Evolutionary conservation across 2,797 vertebrate genomes (phyloP).

Genomic region (Eulemur mongoz): DNA sequence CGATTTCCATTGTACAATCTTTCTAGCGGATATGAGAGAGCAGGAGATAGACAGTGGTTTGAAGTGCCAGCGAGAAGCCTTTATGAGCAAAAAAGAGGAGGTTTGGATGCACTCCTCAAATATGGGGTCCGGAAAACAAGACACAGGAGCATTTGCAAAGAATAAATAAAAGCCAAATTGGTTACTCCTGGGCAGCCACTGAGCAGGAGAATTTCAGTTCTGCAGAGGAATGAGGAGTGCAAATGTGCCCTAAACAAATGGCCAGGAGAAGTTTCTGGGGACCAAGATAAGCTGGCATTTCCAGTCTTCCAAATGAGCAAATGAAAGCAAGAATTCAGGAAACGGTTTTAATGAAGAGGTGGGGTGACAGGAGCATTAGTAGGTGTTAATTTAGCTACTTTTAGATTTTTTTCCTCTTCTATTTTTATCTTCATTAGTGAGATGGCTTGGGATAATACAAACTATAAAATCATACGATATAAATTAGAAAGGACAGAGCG

Average conservation of each 20-base stretch:
- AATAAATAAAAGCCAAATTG: neutral
- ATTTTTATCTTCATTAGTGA: neutral
- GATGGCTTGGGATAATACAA: neutral
- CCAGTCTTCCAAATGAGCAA: neutral
- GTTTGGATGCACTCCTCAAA: constrained; percentile 55
- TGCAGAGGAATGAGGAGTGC: neutral
- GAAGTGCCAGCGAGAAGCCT: constrained; percentile 42
- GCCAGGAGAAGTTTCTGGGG: fast-evolving
- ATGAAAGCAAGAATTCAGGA: neutral
- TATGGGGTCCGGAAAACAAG: constrained; percentile 30
- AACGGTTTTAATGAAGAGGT: neutral
- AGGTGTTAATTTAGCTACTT: neutral
- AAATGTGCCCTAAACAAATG: neutral
- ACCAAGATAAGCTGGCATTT: neutral
- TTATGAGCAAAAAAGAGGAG: constrained; percentile 57
- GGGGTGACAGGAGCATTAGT: neutral
- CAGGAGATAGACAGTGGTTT: constrained; percentile 61
- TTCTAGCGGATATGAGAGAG: constrained; percentile 52
- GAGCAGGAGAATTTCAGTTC: neutral
- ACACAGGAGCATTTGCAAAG: constrained; percentile 36
- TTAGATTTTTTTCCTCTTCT: neutral
- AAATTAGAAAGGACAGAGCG: neutral
- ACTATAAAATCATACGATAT: neutral
- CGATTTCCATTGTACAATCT: constrained; percentile 49
- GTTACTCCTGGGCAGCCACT: neutral